These are phyloP conservation scores for Allobates femoralis DNA, from an alignment of 2,797 vertebrate species.

Conservation along the genomic window DNA sequence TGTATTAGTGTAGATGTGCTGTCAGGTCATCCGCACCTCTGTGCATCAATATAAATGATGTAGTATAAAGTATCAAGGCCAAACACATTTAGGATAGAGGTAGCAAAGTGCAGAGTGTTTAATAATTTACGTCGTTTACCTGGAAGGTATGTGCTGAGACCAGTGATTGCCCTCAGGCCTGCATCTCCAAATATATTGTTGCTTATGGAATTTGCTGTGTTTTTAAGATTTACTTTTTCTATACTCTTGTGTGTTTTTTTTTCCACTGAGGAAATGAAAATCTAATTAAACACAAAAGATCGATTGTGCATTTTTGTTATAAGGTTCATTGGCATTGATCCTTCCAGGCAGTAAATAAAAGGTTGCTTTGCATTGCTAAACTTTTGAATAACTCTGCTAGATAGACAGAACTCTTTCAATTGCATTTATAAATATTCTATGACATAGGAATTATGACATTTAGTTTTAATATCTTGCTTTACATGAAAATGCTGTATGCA, in stretches of 20 bases:
- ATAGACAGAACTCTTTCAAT: constrained; percentile 20
- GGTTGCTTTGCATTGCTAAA: constrained; percentile 42
- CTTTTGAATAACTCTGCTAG: constrained; percentile 27
- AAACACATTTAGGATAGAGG: constrained; percentile 33
- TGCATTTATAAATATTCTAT: constrained; percentile 20
- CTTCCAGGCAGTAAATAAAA: constrained; percentile 60
- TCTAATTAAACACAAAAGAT: constrained; percentile 60
- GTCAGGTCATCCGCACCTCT: neutral
- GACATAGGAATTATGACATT: constrained; percentile 1
- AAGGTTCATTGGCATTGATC: constrained; percentile 59
- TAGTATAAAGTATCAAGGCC: constrained; percentile 38
- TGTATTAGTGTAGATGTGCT: constrained; percentile 14
- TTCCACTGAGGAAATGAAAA: constrained; percentile 43
- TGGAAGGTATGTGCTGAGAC: constrained; percentile 35
- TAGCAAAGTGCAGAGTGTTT: constrained; percentile 40
- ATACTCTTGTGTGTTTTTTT: constrained; percentile 25
- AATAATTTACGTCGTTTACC: constrained; percentile 52
- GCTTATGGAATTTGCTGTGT: neutral
- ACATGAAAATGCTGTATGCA: neutral
- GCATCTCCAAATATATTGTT: constrained; percentile 8
- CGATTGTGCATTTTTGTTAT: constrained; percentile 59
- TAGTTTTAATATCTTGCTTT: neutral
- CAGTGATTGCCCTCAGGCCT: constrained; percentile 44
- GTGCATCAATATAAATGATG: constrained; percentile 37
- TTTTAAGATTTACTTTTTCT: constrained; percentile 12